Base-by-base conservation (phyloP, 1,140 invertebrate species). In the Fopius arisanus region DNA sequence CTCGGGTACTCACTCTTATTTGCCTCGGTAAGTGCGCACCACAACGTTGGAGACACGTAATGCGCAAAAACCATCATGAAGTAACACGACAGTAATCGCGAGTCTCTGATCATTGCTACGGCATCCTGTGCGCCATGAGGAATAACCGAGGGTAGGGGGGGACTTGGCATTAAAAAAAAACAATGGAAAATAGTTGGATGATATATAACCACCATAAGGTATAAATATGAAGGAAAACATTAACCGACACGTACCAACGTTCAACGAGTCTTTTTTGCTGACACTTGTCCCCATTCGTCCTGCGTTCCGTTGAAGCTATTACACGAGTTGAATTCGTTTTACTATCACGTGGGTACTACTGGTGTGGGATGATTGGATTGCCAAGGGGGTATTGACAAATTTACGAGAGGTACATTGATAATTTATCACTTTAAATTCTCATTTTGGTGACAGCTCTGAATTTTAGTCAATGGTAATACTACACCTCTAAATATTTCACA, bases 1-100 rank as follows among this genome's bases (percentile, higher is more conserved):
- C 14, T n/a, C n/a, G n/a, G 19, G 43, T 3, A 28, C 21, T 12
- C 26, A 12, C 26, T 59, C 54, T 59, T 59, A 59, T 59, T 59
- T 59, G 19, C 54, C 33, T 12, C 19, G 19, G 19, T 59, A 59
- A 59, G 21, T 59, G 54, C 54, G 54, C 54, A 59, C 21, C 54
- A 59, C 54, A 59, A 59, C 33, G 54, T 59, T 59, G 54, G 54
- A 59, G 54, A 59, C 54, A 59, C 54, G 54, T 59, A 59, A 59
- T 59, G 54, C 23, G 54, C 21, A 59, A 59, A 59, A 59, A 59
- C 54, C 54, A 59, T 59, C 54, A 28, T 59, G 54, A 59, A 59
- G 54, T 59, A 59, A 59, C 23, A 59, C 54, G 54, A 23, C 54
- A 59, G 54, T 59, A 59, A 59, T 59, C 54, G 54, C 54, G 23